Percentiles rank a stretch among this genome's conserved stretches.
Evolutionary conservation across 2,888 invertebrate species (phyloP).

Genomic region (Thyatira batis): DNA sequence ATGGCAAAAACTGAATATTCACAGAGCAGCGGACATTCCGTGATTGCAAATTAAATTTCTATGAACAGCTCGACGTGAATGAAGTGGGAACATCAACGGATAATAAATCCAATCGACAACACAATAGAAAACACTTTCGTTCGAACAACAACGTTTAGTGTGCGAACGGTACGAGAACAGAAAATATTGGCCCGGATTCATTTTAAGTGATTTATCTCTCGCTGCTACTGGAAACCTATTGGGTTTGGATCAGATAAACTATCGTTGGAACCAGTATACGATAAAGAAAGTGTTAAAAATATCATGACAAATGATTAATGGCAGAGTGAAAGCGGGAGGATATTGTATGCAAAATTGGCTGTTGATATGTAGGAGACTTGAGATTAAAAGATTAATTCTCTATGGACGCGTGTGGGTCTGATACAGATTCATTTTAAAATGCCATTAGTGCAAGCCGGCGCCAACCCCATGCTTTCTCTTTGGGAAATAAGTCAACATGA

Average conservation of each 20-base stretch:
- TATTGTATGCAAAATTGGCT: constrained; percentile 47
- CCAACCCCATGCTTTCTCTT: background rate
- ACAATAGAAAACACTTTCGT: constrained; percentile 45
- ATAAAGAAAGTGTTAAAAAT: constrained; percentile 45
- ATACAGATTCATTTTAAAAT: background rate
- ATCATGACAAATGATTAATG: constrained; percentile 39
- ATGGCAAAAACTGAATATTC: constrained; percentile 1
- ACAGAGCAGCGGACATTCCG: constrained; percentile 4
- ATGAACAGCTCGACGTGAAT: constrained; percentile 19
- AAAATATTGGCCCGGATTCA: constrained; percentile 43
- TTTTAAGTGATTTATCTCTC: constrained; percentile 46
- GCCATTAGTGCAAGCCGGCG: background rate
- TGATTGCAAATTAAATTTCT: constrained; percentile 40
- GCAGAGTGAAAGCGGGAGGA: constrained; percentile 38
- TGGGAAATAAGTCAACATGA: constrained; percentile 26
- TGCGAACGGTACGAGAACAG: constrained; percentile 16
- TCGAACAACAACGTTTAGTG: constrained; percentile 12
- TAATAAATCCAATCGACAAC: constrained; percentile 20
- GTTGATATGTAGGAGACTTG: constrained; percentile 27
- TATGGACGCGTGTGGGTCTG: background rate
- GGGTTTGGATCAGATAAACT: constrained; percentile 6
- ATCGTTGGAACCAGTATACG: constrained; percentile 19
- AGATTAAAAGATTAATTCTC: constrained; percentile 29
- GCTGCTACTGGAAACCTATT: constrained; percentile 29
- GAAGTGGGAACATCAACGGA: constrained; percentile 13